These are phyloP conservation scores for Limanda limanda DNA, from an alignment of 2,113 vertebrate species.

Conservation along the genomic window DNA sequence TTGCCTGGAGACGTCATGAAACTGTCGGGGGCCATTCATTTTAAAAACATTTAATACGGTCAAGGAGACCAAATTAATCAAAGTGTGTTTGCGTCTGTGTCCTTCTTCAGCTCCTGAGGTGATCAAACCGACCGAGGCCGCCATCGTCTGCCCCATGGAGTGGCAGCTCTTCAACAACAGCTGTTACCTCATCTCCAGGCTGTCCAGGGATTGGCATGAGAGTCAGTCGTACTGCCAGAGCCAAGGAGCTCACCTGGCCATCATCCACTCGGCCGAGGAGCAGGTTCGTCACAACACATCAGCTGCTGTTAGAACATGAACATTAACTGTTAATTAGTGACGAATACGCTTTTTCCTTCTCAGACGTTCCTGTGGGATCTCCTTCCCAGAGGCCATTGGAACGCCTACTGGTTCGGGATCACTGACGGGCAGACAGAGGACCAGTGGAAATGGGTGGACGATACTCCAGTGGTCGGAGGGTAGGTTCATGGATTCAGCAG, in stretches of 20 bases:
- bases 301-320: too few relatives aligned
- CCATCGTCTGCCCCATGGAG: constrained; percentile 37
- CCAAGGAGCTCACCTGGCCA: constrained; percentile 74
- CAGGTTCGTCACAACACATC: constrained; percentile 63
- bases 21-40: too few relatives aligned
- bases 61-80: too few relatives aligned
- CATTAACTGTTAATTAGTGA: too few relatives aligned
- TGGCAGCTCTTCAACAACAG: constrained; percentile 74
- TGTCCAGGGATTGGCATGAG: constrained; percentile 25
- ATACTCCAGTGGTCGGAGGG: constrained; percentile 69
- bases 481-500: constrained; percentile 31
- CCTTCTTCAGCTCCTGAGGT: constrained; percentile 21
- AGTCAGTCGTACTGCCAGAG: constrained; percentile 59
- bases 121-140: constrained; percentile 3
- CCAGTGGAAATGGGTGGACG: constrained; percentile 79
- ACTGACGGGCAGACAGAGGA: constrained; percentile 74
- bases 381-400: constrained; percentile 79
- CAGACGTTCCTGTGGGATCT: constrained; percentile 79
- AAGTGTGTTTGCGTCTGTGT: neutral
- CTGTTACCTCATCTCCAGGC: constrained; percentile 75
- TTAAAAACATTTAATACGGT: too few relatives aligned
- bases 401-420: constrained; percentile 80
- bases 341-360: neutral
- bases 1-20: too few relatives aligned
- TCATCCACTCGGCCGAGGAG: constrained; percentile 77